Percentiles rank a stretch among this genome's conserved stretches.
These are phyloP conservation scores for Drosophila pseudoobscura DNA, from an alignment of 1,140 invertebrate species.

Conservation along the genomic window DNA sequence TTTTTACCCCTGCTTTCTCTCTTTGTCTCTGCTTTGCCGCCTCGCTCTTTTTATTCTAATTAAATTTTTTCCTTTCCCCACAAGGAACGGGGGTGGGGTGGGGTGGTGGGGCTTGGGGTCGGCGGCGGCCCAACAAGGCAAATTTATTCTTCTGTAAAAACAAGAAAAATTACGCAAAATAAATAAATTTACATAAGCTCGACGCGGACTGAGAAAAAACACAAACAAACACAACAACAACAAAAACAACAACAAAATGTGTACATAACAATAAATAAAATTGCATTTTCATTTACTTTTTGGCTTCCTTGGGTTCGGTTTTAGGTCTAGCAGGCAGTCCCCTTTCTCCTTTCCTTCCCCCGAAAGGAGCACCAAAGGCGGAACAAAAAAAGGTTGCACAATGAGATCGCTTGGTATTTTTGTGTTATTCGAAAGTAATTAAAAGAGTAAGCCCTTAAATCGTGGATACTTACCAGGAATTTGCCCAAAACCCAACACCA, in stretches of 20 bases:
- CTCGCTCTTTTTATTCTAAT: conserved; percentile 77
- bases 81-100: too few relatives aligned
- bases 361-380: conserved; percentile 15
- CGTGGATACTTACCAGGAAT: neutral
- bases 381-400: conserved; percentile 36
- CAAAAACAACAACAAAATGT: conserved; percentile 38
- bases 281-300: conserved; percentile 70
- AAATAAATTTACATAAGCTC: conserved; percentile 83
- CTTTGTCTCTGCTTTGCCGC: neutral
- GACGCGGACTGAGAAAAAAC: conserved; percentile 30
- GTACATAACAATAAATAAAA: conserved; percentile 83
- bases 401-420: conserved; percentile 48
- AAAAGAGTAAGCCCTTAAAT: conserved; percentile 59
- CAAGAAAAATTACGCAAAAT: conserved; percentile 83
- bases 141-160: conserved; percentile 79
- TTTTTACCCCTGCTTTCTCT: conserved; percentile 48
- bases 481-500: neutral
- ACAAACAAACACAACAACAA: neutral
- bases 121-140: conserved; percentile 58
- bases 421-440: conserved; percentile 79
- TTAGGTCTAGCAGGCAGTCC: conserved; percentile 42
- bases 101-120: neutral
- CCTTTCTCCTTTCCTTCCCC: conserved; percentile 27
- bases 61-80: conserved; percentile 66
- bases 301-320: conserved; percentile 30